phyloP scores from a whole-genome alignment of 2,797 vertebrate species.

The Enoplosus armatus region DNA sequence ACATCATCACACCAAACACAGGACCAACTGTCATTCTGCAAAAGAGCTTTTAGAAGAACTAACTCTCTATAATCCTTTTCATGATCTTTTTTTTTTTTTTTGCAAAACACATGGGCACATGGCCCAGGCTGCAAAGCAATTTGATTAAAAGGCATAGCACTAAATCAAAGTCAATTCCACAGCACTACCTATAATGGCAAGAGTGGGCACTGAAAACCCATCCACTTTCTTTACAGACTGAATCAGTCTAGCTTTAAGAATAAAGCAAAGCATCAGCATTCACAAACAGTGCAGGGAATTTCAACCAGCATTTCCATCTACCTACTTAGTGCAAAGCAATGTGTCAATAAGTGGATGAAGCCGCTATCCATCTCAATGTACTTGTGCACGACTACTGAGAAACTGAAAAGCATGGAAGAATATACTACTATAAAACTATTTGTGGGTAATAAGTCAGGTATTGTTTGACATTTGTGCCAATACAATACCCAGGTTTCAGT shows the following conservation, averaged over 20 bases:
- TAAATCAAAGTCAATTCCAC: constrained; percentile 13
- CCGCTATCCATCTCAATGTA: neutral
- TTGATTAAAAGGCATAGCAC: constrained; percentile 24
- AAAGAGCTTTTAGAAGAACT: constrained; percentile 8
- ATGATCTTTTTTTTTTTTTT: neutral
- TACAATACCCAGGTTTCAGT: neutral
- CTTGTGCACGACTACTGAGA: neutral
- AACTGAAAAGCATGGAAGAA: neutral
- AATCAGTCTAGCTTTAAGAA: constrained; percentile 26
- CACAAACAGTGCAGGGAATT: neutral
- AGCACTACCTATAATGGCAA: constrained; percentile 10
- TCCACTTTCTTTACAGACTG: constrained; percentile 22
- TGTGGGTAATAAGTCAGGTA: neutral
- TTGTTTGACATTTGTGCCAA: neutral
- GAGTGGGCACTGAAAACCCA: constrained; percentile 9
- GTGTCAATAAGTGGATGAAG: constrained; percentile 2
- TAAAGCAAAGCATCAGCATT: constrained; percentile 13
- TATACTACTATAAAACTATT: too few relatives aligned
- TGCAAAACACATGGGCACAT: neutral
- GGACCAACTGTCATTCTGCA: constrained; percentile 1
- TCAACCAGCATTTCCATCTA: constrained; percentile 15
- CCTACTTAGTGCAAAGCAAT: constrained; percentile 1
- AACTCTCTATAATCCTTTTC: neutral
- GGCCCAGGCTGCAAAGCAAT: constrained; percentile 37
- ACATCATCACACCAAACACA: constrained; percentile 18